A percentile compares a stretch with the other conserved stretches of the same genome.
Conservation (phyloP, 2,797 vertebrate species). For the Carduelis carduelis region DNA sequence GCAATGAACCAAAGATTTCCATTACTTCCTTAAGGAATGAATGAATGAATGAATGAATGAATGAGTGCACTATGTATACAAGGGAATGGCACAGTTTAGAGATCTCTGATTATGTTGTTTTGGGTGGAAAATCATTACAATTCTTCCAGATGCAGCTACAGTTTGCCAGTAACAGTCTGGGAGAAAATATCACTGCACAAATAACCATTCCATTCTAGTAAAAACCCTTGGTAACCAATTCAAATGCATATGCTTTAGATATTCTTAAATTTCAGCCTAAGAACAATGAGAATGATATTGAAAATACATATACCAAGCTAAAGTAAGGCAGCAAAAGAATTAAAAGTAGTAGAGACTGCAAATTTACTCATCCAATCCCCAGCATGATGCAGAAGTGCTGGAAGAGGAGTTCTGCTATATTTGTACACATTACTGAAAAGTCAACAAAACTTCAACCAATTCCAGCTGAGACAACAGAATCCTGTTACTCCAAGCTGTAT, state of each 20-base stretch:
- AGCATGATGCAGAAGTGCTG: neutral
- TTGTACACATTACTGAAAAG: neutral
- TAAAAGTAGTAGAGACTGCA: neutral
- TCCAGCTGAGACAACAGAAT: neutral
- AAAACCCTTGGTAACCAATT: neutral
- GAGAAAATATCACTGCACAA: neutral
- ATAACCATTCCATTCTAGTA: neutral
- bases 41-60: neutral
- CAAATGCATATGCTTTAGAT: neutral
- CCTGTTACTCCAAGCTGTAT: neutral
- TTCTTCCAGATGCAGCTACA: neutral
- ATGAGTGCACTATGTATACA: neutral
- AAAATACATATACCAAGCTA: neutral
- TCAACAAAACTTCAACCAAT: neutral
- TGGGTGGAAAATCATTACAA: neutral
- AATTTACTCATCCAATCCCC: neutral
- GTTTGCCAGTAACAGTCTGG: neutral
- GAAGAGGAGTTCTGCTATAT: neutral
- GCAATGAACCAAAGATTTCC: neutral
- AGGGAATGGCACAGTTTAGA: neutral
- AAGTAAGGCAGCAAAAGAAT: neutral
- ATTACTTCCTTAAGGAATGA: neutral
- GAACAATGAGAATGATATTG: neutral
- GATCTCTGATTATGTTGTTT: neutral
- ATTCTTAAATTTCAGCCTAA: neutral